These are phyloP conservation scores for Todiramphus saurophagus DNA, from an alignment of 2,113 vertebrate genomes.

Conservation along the genomic window DNA sequence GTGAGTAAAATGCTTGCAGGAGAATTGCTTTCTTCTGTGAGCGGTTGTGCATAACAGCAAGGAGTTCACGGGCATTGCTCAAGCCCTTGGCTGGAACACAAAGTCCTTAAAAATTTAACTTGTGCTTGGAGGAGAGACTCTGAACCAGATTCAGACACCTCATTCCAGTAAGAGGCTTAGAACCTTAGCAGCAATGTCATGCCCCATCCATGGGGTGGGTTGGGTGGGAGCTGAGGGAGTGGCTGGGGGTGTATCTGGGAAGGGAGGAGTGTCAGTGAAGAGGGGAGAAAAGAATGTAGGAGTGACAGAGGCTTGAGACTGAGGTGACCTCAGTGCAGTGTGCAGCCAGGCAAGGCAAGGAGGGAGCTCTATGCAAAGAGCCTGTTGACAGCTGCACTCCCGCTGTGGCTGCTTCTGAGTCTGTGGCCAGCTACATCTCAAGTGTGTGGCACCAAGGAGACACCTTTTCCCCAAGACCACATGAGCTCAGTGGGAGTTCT, in stretches of 20 bases:
- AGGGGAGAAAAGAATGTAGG: neutral
- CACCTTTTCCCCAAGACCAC: neutral
- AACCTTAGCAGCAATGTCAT: neutral
- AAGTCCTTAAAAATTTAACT: slow-evolving; percentile 1
- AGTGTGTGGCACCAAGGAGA: neutral
- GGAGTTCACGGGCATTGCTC: neutral
- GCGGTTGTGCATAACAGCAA: neutral
- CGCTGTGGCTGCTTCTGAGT: neutral
- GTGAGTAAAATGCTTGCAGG: neutral
- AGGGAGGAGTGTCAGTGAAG: neutral
- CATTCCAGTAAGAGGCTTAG: neutral
- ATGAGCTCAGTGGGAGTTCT: neutral
- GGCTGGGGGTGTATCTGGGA: neutral
- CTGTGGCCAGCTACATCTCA: neutral
- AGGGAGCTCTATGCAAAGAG: neutral
- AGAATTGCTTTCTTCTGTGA: slow-evolving; percentile 15
- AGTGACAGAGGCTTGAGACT: neutral
- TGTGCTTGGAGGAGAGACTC: neutral
- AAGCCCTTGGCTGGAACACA: neutral
- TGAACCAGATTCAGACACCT: neutral
- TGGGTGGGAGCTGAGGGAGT: neutral
- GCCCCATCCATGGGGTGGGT: neutral
- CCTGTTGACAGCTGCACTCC: neutral
- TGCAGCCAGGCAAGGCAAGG: neutral
- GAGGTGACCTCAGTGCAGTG: fast-evolving